Base-by-base conservation (phyloP, 1,140 invertebrate genomes). In the Forficula auricularia region DNA sequence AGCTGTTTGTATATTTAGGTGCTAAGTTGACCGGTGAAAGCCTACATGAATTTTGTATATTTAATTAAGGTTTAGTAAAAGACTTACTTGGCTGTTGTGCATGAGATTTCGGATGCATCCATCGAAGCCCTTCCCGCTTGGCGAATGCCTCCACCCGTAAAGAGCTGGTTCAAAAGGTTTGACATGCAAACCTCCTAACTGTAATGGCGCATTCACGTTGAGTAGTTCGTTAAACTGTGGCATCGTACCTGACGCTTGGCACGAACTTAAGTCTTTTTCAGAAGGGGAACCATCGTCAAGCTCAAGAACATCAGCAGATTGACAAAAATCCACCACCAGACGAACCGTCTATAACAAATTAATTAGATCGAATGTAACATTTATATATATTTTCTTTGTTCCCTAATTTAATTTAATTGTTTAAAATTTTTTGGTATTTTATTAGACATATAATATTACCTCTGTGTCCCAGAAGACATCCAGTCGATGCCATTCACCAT, bases 101-200 rank as follows among this genome's bases (percentile, higher is more conserved):
- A 75, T 59, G 2, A 81, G 56, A 50, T 80, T 78, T 42, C 70
- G 66, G 27, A 81, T 71, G 57, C 77, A 81, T 2, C 77, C 77
- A 48, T 70, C 65, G 53, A 79, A 81, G 2, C 62, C 66, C 49
- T 63, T 62, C 3, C 59, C 68, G 39, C 57, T 57, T 16, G 70
- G 70, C 15, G 70, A 65, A 42, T 63, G 62, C 39, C 57, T 57
- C 64, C 61, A 68, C 9, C 61, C 55, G 42, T 68, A 72, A 10
- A 65, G 57, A 2, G 59, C 57, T 18, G 67, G 65, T 51, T 71
- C 68, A 22, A 64, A 63, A 19, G 64, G 61, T 38, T 68, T 61
- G 42, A 69, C 56, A 49, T 66, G 61, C 19, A 71, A 58, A 0
- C 77, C 77, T 15, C 77, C 77, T 38, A 81, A 49, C 54, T 80